phyloP scores from a whole-genome alignment of 2,888 invertebrate genomes.

The Dioctria linearis region DNA sequence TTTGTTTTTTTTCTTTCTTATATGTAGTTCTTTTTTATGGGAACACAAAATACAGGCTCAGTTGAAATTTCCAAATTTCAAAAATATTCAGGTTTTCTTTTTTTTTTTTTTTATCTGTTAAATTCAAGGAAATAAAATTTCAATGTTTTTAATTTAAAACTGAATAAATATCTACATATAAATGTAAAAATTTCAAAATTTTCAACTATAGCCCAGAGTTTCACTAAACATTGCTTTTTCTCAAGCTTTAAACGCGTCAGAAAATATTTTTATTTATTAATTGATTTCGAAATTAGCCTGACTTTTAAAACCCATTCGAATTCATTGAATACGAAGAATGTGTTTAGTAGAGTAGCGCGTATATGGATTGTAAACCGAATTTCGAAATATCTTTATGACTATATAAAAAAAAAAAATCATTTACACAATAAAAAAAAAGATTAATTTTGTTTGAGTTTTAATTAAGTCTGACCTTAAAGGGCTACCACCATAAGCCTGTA shows the following conservation, averaged over 20 bases:
- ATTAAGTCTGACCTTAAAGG: constrained; percentile 26
- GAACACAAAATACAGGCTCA: too few species aligned
- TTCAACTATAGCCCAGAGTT: background rate
- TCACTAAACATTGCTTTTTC: too few species aligned
- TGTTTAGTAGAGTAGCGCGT: background rate
- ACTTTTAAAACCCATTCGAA: background rate
- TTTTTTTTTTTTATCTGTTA: background rate
- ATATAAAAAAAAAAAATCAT: constrained; percentile 7
- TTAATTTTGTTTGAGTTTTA: constrained; percentile 27
- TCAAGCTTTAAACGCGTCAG: background rate
- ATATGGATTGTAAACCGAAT: constrained; percentile 5
- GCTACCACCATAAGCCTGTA: background rate
- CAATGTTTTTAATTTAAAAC: background rate
- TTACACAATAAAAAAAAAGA: constrained; percentile 34
- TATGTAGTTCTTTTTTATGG: too few species aligned
- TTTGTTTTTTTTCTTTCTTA: too few species aligned
- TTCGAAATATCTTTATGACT: constrained; percentile 10
- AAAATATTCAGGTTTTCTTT: too few species aligned
- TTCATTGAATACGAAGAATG: constrained; percentile 6
- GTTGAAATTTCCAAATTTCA: too few species aligned
- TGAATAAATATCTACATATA: background rate
- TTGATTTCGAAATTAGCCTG: constrained; percentile 36
- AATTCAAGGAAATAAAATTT: background rate
- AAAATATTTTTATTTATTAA: background rate
- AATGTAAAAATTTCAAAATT: background rate